phyloP scores from a whole-genome alignment of 2,888 invertebrate species.

The Netelia inedita region DNA sequence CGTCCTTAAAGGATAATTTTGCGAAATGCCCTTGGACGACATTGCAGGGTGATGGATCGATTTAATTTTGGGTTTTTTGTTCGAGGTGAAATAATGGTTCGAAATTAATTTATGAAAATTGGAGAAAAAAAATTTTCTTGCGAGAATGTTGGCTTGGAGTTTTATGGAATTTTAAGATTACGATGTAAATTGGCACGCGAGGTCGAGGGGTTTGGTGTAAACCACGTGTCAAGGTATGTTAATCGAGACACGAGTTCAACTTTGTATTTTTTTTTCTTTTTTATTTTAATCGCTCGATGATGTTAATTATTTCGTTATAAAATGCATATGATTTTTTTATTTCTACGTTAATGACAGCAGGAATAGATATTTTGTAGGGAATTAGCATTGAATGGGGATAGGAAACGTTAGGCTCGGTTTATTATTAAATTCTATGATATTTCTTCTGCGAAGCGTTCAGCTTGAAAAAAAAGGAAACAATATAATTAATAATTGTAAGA shows the following conservation, averaged over 20 bases:
- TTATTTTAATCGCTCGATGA: conserved; percentile 4
- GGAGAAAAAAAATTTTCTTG: too few species aligned
- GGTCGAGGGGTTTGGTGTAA: conserved; percentile 21
- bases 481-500: background rate
- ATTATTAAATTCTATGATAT: background rate
- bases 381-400: conserved; percentile 28
- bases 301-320: conserved; percentile 25
- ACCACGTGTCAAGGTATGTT: background rate
- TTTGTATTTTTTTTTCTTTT: conserved; percentile 17
- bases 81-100: too few species aligned
- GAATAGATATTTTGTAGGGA: background rate
- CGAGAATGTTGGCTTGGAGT: too few species aligned
- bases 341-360: background rate
- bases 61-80: too few species aligned
- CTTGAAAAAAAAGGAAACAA: too few species aligned
- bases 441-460: background rate
- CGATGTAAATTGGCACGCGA: conserved; percentile 12
- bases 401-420: background rate
- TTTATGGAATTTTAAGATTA: conserved; percentile 6
- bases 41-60: too few species aligned
- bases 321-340: background rate
- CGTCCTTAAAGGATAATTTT: too few species aligned
- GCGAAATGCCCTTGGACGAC: too few species aligned
- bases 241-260: conserved; percentile 22
- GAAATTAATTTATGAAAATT: too few species aligned